These are phyloP conservation scores for Auanema freiburgensis DNA, from an alignment of 2,888 invertebrate species.

Conservation along the genomic window DNA sequence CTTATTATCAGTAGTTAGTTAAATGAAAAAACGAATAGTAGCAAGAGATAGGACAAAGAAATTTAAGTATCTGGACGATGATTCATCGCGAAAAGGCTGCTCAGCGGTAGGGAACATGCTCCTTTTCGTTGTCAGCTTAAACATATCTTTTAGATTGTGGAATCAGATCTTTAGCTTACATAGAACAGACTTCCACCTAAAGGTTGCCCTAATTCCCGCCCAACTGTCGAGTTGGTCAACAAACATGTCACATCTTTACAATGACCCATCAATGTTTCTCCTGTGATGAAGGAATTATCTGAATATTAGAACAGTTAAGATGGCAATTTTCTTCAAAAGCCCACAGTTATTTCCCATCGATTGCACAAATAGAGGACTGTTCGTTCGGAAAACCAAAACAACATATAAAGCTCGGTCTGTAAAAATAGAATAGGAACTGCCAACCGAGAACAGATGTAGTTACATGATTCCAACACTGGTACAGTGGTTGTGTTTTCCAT, in stretches of 20 bases:
- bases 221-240: slow-evolving; percentile 26
- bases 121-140: background rate
- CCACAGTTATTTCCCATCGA: too few relatives aligned
- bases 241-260: slow-evolving; percentile 34
- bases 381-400: slow-evolving; percentile 33
- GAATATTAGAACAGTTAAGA: background rate
- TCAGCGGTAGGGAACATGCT: slow-evolving; percentile 1
- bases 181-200: slow-evolving; percentile 38
- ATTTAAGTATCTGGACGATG: background rate
- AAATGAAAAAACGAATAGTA: too few relatives aligned
- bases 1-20: too few relatives aligned
- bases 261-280: slow-evolving; percentile 26
- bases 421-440: background rate
- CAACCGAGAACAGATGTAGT: background rate
- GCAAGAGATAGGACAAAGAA: too few relatives aligned
- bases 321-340: background rate
- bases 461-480: slow-evolving; percentile 30
- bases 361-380: slow-evolving; percentile 10
- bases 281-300: slow-evolving; percentile 16
- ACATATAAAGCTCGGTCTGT: slow-evolving; percentile 38
- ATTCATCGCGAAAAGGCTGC: background rate
- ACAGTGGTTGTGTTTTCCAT: slow-evolving; percentile 32
- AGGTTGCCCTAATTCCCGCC: slow-evolving; percentile 30
- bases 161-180: slow-evolving; percentile 15
- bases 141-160: background rate